These are phyloP conservation scores for Epizoanthus rinbou DNA, from an alignment of 92 coral and sea anemone species.

Conservation along the genomic window DNA sequence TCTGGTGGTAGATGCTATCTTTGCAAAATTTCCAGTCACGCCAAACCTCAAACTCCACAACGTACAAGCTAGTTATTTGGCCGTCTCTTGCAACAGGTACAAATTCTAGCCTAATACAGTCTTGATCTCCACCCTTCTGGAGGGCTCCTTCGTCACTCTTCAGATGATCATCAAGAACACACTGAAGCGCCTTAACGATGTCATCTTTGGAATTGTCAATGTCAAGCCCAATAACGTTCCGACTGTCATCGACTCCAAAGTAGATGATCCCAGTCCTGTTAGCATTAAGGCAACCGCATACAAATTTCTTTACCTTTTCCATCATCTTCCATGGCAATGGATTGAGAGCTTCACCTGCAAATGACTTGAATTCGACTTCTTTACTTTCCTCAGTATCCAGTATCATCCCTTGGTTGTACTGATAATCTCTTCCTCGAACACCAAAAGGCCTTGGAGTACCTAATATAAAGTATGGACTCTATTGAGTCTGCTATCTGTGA, in stretches of 20 bases:
- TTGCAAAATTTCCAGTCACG: conserved; percentile 45
- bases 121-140: conserved; percentile 22
- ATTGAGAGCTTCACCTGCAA: conserved; percentile 30
- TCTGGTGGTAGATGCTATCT: conserved; percentile 25
- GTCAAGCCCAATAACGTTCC: conserved; percentile 58
- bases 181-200: conserved; percentile 54
- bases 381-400: conserved; percentile 47
- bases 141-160: conserved; percentile 53
- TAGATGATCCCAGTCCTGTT: conserved; percentile 48
- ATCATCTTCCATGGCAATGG: conserved; percentile 65
- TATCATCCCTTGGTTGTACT: conserved; percentile 45
- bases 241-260: conserved; percentile 62
- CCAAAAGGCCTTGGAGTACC: conserved; percentile 59
- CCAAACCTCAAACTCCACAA: conserved; percentile 36
- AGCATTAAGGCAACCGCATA: conserved; percentile 58
- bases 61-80: conserved; percentile 27
- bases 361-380: conserved; percentile 59
- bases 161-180: conserved; percentile 57
- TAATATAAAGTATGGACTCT: background rate
- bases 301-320: conserved; percentile 63
- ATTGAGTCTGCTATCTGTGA: too few species aligned
- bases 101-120: conserved; percentile 4
- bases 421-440: conserved; percentile 21
- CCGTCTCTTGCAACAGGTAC: conserved; percentile 25
- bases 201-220: conserved; percentile 58